Conservation (phyloP, 2,113 vertebrate genomes). For the Pseudopipra pipra region DNA sequence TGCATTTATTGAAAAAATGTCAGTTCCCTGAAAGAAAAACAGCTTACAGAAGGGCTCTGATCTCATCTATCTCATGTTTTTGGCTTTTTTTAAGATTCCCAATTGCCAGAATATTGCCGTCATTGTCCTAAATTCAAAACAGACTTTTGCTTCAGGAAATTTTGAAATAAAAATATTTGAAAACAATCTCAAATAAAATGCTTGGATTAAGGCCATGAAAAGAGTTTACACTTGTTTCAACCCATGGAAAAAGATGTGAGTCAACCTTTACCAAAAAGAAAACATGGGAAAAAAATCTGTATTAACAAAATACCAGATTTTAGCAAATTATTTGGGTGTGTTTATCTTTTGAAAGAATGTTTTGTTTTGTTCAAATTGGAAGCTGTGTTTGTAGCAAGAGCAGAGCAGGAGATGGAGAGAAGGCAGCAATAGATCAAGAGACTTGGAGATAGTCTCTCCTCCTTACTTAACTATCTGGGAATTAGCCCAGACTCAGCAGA, state of each 20-base stretch:
- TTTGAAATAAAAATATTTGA: not conserved
- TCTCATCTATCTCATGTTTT: not conserved
- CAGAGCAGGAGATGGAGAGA: not conserved
- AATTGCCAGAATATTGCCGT: not conserved
- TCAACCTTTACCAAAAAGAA: not conserved
- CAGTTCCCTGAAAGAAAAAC: not conserved
- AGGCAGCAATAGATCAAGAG: not conserved
- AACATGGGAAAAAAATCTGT: not conserved
- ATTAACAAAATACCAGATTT: not conserved
- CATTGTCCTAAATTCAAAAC: not conserved
- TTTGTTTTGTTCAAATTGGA: not conserved
- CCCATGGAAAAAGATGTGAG: not conserved
- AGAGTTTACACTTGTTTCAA: not conserved
- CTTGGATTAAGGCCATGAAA: not conserved
- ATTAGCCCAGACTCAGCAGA: not conserved
- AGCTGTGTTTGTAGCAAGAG: not conserved
- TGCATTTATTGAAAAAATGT: not conserved
- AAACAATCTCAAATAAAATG: not conserved
- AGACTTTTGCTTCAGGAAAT: not conserved
- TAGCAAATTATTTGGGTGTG: not conserved
- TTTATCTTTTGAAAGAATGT: not conserved
- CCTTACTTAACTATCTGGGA: not conserved
- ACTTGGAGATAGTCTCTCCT: not conserved
- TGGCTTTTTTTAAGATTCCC: not conserved
- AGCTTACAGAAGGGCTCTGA: not conserved